phyloP scores from a whole-genome alignment of 2,797 vertebrate species.

The Sebastes baramenuke region DNA sequence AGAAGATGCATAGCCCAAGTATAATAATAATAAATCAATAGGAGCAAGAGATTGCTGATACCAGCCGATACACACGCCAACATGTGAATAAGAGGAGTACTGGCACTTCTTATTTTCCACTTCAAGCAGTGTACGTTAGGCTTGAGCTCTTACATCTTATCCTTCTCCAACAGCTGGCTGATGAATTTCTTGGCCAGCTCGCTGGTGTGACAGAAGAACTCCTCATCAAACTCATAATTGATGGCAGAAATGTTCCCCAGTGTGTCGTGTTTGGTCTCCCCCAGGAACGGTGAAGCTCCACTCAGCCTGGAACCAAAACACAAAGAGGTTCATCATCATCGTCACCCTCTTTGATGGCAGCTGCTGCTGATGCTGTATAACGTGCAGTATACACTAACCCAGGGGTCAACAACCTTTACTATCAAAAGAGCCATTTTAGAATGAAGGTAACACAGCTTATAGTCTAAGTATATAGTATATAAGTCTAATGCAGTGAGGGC shows the following conservation, averaged over 20 bases:
- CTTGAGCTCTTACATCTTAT: constrained; percentile 80
- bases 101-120: no score
- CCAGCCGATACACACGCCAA: no score
- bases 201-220: constrained; percentile 95
- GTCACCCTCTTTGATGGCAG: neutral
- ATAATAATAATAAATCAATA: no score
- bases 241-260: constrained; percentile 93
- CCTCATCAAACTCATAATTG: constrained; percentile 94
- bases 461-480: no score
- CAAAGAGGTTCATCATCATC: neutral
- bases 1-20: no score
- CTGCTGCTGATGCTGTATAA: neutral
- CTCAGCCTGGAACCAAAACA: constrained; percentile 84
- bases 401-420: no score
- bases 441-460: no score
- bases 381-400: neutral
- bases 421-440: no score
- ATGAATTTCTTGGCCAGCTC: constrained; percentile 95
- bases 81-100: no score
- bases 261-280: constrained; percentile 96
- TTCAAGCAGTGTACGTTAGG: no score
- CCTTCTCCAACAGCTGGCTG: constrained; percentile 90
- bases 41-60: no score
- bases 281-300: constrained; percentile 95
- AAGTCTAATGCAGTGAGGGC: no score